These are phyloP conservation scores for Xenopus tropicalis DNA, from an alignment of 2,113 vertebrate species.

Conservation along the genomic window UCB_Xtro_10.0 CM004443.2:65043001-65043500, in stretches of 20 bases:
- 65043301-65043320: slow-evolving; percentile 63
- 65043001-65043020: too few species aligned
- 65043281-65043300: slow-evolving; percentile 69
- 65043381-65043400: slow-evolving; percentile 18
- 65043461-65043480: slow-evolving; percentile 79
- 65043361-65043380: slow-evolving; percentile 48
- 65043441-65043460: background rate
- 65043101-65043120: too few species aligned
- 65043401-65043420: background rate
- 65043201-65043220: too few species aligned
- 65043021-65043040: too few species aligned
- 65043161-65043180: too few species aligned
- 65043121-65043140: too few species aligned
- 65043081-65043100: too few species aligned
- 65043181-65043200: too few species aligned
- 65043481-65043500: slow-evolving; percentile 82
- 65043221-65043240: slow-evolving; percentile 12
- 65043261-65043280: slow-evolving; percentile 56
- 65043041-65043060: too few species aligned
- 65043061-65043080: too few species aligned
- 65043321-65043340: slow-evolving; percentile 51
- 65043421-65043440: slow-evolving; percentile 7
- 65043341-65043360: slow-evolving; percentile 30
- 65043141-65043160: too few species aligned
- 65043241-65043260: slow-evolving; percentile 53